Evolutionary conservation across 2,797 vertebrate species (phyloP).

Genomic region (Gobio occitaniae): DNA sequence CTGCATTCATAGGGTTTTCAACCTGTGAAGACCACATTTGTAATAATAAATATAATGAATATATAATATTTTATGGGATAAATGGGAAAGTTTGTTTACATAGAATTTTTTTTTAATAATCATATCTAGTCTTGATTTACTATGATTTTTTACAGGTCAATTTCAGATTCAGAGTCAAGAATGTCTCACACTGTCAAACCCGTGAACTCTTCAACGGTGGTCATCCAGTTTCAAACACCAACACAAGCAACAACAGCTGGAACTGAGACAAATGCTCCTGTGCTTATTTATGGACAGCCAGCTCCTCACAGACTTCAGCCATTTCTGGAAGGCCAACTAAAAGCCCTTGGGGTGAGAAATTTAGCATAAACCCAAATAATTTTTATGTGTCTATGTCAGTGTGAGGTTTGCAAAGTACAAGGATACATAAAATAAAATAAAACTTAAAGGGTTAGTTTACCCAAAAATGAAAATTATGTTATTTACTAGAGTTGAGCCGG

Average conservation of each 20-base stretch:
- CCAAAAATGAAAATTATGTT: too few species aligned
- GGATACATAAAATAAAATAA: background rate
- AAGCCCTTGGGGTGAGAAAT: slow-evolving; percentile 18
- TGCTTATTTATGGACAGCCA: background rate
- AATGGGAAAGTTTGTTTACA: background rate
- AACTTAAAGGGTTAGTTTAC: too few species aligned
- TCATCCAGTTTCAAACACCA: background rate
- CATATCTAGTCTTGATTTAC: background rate
- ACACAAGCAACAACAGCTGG: background rate
- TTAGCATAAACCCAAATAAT: background rate
- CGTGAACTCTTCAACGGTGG: background rate
- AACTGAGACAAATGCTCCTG: background rate
- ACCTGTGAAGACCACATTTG: background rate
- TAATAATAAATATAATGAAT: background rate
- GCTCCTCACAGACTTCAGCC: background rate
- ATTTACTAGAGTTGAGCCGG: too few species aligned
- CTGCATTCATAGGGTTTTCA: background rate
- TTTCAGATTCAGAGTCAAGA: background rate
- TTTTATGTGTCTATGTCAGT: background rate
- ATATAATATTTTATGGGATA: background rate
- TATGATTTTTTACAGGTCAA: background rate
- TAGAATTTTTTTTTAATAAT: background rate
- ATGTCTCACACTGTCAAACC: background rate
- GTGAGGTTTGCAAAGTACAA: background rate
- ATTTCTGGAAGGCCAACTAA: slow-evolving; percentile 31